Conservation (phyloP, 2,113 vertebrate species). For the Onychostruthus taczanowskii region DNA sequence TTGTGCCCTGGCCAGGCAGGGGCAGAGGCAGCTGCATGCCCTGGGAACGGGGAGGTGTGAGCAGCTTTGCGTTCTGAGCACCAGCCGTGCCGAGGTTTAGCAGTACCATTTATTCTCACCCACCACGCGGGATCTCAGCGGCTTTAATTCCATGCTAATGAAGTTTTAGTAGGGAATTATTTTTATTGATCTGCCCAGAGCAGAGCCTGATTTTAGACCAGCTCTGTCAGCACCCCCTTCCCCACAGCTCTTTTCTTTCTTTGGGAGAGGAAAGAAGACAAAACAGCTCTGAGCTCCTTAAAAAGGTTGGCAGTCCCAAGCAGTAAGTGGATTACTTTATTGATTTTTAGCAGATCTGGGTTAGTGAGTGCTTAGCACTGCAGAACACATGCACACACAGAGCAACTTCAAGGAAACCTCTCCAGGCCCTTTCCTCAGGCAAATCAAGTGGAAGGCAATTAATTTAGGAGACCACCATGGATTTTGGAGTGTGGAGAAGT, state of each 20-base stretch:
- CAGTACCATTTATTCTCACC: neutral
- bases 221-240: neutral
- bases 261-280: slow-evolving; percentile 32
- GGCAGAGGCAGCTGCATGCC: neutral
- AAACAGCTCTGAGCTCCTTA: slow-evolving; percentile 58
- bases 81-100: neutral
- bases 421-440: neutral
- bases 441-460: neutral
- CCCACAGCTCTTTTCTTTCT: neutral
- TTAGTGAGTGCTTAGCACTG: slow-evolving; percentile 54
- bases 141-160: slow-evolving; percentile 57
- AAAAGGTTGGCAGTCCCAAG: slow-evolving; percentile 50
- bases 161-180: slow-evolving; percentile 59
- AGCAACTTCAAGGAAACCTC: slow-evolving; percentile 8
- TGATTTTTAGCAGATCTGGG: slow-evolving; percentile 69
- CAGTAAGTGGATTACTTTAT: slow-evolving; percentile 68
- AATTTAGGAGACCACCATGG: neutral
- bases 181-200: slow-evolving; percentile 56
- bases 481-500: neutral
- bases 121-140: neutral
- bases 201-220: slow-evolving; percentile 30
- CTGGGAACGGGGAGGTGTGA: neutral
- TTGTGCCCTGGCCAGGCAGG: neutral
- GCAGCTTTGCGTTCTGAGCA: neutral
- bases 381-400: neutral